Percentiles rank a stretch among this genome's conserved stretches.
phyloP scores from a whole-genome alignment of 2,113 vertebrate species.

The Amazona guildingii region DNA sequence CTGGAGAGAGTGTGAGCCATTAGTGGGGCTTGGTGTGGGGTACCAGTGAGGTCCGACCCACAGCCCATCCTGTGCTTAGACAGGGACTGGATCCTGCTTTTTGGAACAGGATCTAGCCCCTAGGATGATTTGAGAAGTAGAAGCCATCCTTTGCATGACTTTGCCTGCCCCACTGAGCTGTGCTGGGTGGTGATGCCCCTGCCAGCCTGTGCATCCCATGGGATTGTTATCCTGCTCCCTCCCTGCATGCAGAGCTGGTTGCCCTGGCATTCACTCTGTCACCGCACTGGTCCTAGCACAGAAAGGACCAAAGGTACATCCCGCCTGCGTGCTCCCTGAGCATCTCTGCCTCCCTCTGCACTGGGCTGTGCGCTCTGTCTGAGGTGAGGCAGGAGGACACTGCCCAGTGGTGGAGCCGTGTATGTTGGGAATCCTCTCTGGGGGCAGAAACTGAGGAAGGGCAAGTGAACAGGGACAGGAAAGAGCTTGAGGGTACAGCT shows the following conservation, averaged over 20 bases:
- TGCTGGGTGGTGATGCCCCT: neutral
- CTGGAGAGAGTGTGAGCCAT: neutral
- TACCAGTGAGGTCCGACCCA: neutral
- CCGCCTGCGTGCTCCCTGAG: accelerated
- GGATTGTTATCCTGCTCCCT: neutral
- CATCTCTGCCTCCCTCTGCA: neutral
- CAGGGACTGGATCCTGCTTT: neutral
- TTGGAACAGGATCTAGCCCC: neutral
- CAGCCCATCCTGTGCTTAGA: neutral
- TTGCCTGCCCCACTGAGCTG: neutral
- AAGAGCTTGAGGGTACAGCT: neutral
- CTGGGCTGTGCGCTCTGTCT: neutral
- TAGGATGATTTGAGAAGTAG: neutral
- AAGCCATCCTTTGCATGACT: neutral
- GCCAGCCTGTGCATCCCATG: neutral
- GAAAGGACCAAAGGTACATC: neutral
- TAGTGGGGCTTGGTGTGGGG: neutral
- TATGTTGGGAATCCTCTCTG: neutral
- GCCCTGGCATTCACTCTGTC: too few relatives aligned
- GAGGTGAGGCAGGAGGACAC: neutral
- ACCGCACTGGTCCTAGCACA: neutral
- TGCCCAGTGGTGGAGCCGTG: neutral
- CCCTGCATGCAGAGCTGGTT: neutral
- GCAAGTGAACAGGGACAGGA: neutral
- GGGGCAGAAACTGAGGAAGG: neutral